Percentiles rank a stretch among this genome's conserved stretches.
phyloP scores from a whole-genome alignment of 1,140 invertebrate genomes.

The Cylas formicarius region DNA sequence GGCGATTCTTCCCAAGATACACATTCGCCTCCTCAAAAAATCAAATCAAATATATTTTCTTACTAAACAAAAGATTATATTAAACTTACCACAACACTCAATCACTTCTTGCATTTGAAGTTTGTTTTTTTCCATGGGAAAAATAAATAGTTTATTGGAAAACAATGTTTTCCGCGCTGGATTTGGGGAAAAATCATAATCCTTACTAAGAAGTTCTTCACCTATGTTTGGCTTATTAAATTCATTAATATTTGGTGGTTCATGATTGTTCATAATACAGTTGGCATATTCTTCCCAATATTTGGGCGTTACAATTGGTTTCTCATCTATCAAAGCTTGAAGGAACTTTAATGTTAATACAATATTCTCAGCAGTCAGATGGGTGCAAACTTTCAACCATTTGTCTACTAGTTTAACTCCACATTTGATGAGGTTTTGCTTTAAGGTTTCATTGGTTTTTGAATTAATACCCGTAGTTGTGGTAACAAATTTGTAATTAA shows the following conservation, averaged over 20 bases:
- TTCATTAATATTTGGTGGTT: slow-evolving; percentile 19
- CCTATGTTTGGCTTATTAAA: slow-evolving; percentile 23
- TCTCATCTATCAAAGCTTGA: slow-evolving; percentile 54
- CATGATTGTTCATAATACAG: slow-evolving; percentile 35
- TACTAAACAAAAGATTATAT: not conserved
- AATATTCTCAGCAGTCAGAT: slow-evolving; percentile 59
- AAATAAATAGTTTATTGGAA: slow-evolving; percentile 28
- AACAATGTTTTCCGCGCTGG: slow-evolving; percentile 21
- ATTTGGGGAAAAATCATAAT: slow-evolving; percentile 17
- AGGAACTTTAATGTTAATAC: slow-evolving; percentile 63
- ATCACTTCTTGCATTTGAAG: slow-evolving; percentile 24
- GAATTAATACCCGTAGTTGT: slow-evolving; percentile 46
- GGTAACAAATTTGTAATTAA: slow-evolving; percentile 30
- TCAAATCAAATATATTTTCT: slow-evolving; percentile 6
- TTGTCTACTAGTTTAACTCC: slow-evolving; percentile 43
- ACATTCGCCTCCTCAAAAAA: slow-evolving; percentile 21
- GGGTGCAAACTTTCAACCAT: slow-evolving; percentile 48
- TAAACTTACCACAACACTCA: slow-evolving; percentile 22
- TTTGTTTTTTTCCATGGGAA: slow-evolving; percentile 15
- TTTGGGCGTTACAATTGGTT: slow-evolving; percentile 53
- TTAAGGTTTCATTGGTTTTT: slow-evolving; percentile 39
- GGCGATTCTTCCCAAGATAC: slow-evolving; percentile 22
- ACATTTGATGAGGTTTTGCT: slow-evolving; percentile 38
- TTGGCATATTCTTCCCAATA: slow-evolving; percentile 53
- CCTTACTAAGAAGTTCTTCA: slow-evolving; percentile 23